phyloP scores from a whole-genome alignment of 2,888 invertebrate genomes.

The Hedychridium roseum region DNA sequence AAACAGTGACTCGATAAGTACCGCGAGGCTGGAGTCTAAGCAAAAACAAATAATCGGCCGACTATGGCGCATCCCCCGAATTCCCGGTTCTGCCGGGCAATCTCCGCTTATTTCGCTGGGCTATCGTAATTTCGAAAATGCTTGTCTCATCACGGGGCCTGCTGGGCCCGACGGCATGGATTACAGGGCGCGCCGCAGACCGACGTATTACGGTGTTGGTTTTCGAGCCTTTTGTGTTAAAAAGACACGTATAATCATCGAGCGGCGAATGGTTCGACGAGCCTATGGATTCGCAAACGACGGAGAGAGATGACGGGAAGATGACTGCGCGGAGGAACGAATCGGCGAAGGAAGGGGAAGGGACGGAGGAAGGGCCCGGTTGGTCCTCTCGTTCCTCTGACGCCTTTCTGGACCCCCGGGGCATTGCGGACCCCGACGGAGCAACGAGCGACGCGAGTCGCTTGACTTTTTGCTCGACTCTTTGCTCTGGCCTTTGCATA shows the following conservation, averaged over 20 bases:
- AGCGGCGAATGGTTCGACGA: no score
- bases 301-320: no score
- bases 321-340: no score
- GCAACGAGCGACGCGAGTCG: no score
- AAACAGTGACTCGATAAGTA: slow-evolving; percentile 52
- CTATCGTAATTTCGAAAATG: slow-evolving; percentile 61
- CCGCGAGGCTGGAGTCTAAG: slow-evolving; percentile 47
- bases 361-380: no score
- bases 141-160: slow-evolving; percentile 58
- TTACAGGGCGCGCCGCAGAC: slow-evolving; percentile 60
- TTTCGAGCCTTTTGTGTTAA: slow-evolving; percentile 65
- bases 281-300: no score
- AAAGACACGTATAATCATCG: slow-evolving; percentile 64
- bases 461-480: no score
- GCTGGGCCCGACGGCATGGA: slow-evolving; percentile 36
- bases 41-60: slow-evolving; percentile 62
- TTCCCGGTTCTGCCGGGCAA: slow-evolving; percentile 30
- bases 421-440: no score
- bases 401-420: no score
- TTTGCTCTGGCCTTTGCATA: no score
- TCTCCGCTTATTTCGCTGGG: slow-evolving; percentile 47
- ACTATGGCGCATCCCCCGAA: slow-evolving; percentile 27
- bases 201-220: slow-evolving; percentile 64
- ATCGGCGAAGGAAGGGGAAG: no score
- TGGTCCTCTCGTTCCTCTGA: no score